These are phyloP conservation scores for Siphlonurus alternatus DNA, from an alignment of 2,888 invertebrate genomes.

Conservation along the genomic window DNA sequence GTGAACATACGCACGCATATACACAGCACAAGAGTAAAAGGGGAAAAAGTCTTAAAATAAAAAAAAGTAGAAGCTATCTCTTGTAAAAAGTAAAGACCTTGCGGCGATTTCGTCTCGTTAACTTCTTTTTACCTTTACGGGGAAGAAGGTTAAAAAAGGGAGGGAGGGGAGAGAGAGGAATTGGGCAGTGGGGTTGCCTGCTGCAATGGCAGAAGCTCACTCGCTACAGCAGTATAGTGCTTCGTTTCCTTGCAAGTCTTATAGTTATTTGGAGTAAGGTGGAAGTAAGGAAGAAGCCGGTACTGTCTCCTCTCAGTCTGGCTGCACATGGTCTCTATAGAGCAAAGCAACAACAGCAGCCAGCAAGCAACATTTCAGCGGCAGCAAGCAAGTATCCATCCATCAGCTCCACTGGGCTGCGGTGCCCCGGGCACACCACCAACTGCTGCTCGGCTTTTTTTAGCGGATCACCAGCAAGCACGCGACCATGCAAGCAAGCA, in stretches of 20 bases:
- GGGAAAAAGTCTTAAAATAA: not conserved
- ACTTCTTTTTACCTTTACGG: not conserved
- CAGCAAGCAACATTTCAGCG: no score
- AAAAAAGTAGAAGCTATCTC: not conserved
- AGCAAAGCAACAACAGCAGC: no score
- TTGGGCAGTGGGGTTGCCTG: not conserved
- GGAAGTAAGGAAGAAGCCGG: no score
- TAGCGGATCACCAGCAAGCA: not conserved
- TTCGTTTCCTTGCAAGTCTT: no score
- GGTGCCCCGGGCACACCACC: no score
- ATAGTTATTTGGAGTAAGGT: no score
- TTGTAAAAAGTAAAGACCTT: not conserved
- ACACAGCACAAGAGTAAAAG: not conserved
- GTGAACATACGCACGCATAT: not conserved
- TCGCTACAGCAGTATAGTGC: no score
- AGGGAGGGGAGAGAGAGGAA: not conserved
- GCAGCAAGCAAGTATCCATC: no score
- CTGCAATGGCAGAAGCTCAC: no score
- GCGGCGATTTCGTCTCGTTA: not conserved
- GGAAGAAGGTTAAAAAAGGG: not conserved
- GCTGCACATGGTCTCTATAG: no score
- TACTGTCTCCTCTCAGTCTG: no score
- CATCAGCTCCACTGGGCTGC: no score
- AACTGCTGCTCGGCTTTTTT: not conserved
- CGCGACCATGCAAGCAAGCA: not conserved